These are phyloP conservation scores for Norana najaformis DNA, from an alignment of 2,888 invertebrate species.

Conservation along the genomic window DNA sequence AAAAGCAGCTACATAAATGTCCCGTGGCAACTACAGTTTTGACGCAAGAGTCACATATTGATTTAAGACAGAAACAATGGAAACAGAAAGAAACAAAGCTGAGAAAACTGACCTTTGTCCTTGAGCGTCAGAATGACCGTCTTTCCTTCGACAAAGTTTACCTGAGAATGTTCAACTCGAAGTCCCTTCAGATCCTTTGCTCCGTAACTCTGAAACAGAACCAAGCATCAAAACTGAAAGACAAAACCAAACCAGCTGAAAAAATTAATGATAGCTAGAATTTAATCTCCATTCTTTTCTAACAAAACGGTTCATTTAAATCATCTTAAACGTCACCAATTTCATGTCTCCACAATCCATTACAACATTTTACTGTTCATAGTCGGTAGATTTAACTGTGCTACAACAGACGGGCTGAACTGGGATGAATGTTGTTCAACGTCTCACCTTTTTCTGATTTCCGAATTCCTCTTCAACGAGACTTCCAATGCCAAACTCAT, in stretches of 20 bases:
- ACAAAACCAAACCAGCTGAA: not conserved
- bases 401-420: no score
- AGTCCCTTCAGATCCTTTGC: conserved; percentile 78
- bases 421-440: no score
- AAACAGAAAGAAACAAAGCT: no score
- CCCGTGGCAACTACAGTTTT: not conserved
- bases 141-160: conserved; percentile 75
- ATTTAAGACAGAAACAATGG: not conserved
- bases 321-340: no score
- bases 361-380: no score
- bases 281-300: no score
- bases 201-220: conserved; percentile 68
- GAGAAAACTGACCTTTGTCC: conserved; percentile 72
- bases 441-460: conserved; percentile 29
- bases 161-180: conserved; percentile 79
- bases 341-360: no score
- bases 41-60: not conserved
- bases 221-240: not conserved
- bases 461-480: conserved; percentile 79
- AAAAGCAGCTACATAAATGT: not conserved
- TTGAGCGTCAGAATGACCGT: conserved; percentile 88
- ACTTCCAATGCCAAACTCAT: conserved; percentile 85
- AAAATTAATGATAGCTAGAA: no score
- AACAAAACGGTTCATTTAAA: no score
- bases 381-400: no score